Evolutionary conservation across 2,113 vertebrate genomes (phyloP).

Genomic region (Zapus hudsonius): DNA sequence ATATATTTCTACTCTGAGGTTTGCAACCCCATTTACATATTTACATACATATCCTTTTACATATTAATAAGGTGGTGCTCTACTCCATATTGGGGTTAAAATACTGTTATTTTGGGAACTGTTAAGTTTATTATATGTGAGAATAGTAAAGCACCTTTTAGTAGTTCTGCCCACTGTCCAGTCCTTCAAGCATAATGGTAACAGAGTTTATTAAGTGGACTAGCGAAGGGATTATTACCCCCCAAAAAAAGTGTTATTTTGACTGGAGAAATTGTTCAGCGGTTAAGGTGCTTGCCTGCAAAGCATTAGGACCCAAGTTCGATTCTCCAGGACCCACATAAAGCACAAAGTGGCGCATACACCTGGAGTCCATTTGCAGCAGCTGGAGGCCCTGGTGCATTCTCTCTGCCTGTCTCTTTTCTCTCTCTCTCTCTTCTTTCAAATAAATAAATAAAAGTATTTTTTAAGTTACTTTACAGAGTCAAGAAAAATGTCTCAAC

Average conservation of each 20-base stretch:
- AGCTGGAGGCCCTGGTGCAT: too few relatives aligned
- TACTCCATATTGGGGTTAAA: conserved; percentile 42
- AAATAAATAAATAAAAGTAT: too few relatives aligned
- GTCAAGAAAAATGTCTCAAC: conserved; percentile 6
- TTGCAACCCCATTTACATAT: background rate
- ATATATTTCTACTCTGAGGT: conserved; percentile 15
- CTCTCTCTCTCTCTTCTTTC: too few relatives aligned
- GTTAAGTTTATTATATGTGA: background rate
- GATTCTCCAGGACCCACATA: too few relatives aligned
- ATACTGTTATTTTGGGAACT: conserved; percentile 29
- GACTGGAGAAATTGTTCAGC: too few relatives aligned
- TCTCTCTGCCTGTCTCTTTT: too few relatives aligned
- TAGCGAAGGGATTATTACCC: background rate
- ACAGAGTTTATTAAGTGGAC: conserved; percentile 20
- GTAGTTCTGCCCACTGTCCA: background rate
- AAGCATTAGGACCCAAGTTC: too few relatives aligned
- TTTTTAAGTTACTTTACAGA: conserved; percentile 35
- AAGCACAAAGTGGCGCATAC: too few relatives aligned
- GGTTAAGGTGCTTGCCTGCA: too few relatives aligned
- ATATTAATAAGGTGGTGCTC: conserved; percentile 5
- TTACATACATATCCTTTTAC: too few relatives aligned
- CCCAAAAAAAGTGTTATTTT: too few relatives aligned
- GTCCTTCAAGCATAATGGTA: background rate
- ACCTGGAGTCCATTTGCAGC: too few relatives aligned
- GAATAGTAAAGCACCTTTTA: conserved; percentile 28